These are phyloP conservation scores for Apostichopus japonicus DNA, from an alignment of 35 echinoderm and acorn worm species.

Conservation along the genomic window DNA sequence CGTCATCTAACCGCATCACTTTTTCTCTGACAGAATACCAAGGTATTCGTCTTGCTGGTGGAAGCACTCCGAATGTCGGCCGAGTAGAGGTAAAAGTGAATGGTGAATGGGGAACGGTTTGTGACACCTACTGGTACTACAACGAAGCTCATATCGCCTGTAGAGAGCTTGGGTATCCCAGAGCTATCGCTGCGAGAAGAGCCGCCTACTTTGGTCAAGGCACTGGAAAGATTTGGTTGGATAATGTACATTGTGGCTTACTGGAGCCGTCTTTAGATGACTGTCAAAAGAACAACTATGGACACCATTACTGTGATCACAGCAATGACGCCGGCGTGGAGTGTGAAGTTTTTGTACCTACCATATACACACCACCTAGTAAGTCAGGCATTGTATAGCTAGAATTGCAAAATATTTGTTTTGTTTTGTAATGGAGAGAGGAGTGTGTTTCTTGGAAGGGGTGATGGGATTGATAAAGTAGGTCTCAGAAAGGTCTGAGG, in stretches of 20 bases:
- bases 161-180: slow-evolving; percentile 36
- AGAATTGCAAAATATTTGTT: too few species aligned
- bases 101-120: slow-evolving; percentile 58
- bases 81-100: slow-evolving; percentile 44
- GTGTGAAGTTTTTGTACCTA: background rate
- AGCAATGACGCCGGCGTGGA: slow-evolving; percentile 36
- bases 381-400: background rate
- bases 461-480: too few species aligned
- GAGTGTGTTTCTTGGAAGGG: too few species aligned
- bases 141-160: slow-evolving; percentile 42
- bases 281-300: background rate
- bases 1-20: too few species aligned
- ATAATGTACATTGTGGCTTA: slow-evolving; percentile 27
- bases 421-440: too few species aligned
- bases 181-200: background rate
- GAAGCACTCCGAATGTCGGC: slow-evolving; percentile 32
- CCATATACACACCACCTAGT: background rate
- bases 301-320: slow-evolving; percentile 21
- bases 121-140: slow-evolving; percentile 36
- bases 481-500: too few species aligned
- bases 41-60: slow-evolving; percentile 33
- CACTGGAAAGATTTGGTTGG: slow-evolving; percentile 19
- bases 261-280: slow-evolving; percentile 14
- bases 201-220: slow-evolving; percentile 34
- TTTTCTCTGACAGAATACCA: background rate